Base-by-base conservation (phyloP, 2,113 vertebrate genomes). In the Sinocyclocheilus maitianheensis region DNA sequence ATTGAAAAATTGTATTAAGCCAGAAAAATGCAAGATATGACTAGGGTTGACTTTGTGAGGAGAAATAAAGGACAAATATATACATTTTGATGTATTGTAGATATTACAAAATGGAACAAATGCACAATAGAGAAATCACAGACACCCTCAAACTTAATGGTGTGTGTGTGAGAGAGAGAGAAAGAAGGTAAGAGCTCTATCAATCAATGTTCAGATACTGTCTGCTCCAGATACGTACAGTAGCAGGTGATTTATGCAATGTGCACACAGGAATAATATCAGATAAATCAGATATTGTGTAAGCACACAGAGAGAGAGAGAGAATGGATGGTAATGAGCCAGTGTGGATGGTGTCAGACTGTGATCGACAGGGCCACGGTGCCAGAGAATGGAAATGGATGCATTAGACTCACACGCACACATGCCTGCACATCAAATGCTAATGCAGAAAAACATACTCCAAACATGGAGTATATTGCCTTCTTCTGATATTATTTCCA, bases 261-360 rank as follows among this genome's bases (percentile, higher is more conserved):
- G 65, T 80, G 75, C 46, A 30, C 67, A 51, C 48, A 84, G 34
- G 80, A 83, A 63, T 77, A 75, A 86, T 77, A 34, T 84, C 77
- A 69, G 48, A 86, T 76, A 81, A 84, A 86, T 80, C 43, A 78
- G 60, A 74, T 34, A 34, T 16, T 48, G 55, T 24, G 83, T 63
- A 30, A 83, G 87, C 86, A 91, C 83, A 83, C 86, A 71, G 81
- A 81, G 65, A 90, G 85, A 7, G 85, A 7, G 13, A 63, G 87
- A 89, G n/a, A 76, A n/a, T 82, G 53, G 81, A 37, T 77, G 22
- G 51, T 63, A 48, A 37, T 69, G 62, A 71, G 71, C 63, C 67
- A 60, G 48, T 58, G 48, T 67, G 48, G 60, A 72, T 65, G 53
- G 72, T 69, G 48, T 65, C 58, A 63, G 62, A 48, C 48, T 22